Conservation (phyloP, 1,140 invertebrate genomes). For the Coenobita brevimanus region DNA sequence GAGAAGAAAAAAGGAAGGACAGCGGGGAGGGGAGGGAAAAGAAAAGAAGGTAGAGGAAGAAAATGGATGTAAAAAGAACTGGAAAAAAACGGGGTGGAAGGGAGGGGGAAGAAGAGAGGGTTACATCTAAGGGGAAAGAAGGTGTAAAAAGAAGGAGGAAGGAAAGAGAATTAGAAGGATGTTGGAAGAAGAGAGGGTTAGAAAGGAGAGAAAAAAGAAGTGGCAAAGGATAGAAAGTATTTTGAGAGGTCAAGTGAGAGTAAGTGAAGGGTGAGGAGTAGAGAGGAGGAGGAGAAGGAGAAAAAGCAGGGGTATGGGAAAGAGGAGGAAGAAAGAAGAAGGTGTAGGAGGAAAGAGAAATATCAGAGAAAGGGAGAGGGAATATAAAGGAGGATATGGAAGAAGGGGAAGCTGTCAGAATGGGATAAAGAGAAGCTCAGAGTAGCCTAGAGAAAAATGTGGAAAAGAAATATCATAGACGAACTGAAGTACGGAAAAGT, state of each 20-base stretch:
- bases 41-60: not conserved
- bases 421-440: not conserved
- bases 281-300: too few relatives aligned
- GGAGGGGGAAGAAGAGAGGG: not conserved
- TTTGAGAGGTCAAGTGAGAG: too few relatives aligned
- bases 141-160: too few relatives aligned
- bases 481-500: too few relatives aligned
- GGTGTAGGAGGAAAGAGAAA: not conserved
- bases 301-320: too few relatives aligned
- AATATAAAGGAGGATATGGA: not conserved
- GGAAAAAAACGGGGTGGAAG: not conserved
- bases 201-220: too few relatives aligned
- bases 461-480: not conserved
- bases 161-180: too few relatives aligned
- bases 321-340: not conserved
- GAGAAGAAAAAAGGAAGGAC: not conserved
- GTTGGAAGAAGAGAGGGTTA: too few relatives aligned
- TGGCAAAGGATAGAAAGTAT: too few relatives aligned
- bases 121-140: too few relatives aligned
- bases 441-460: too few relatives aligned
- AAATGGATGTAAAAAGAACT: not conserved
- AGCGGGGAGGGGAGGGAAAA: not conserved
- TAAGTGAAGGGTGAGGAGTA: too few relatives aligned
- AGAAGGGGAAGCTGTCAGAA: not conserved
- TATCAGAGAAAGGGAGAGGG: not conserved